phyloP scores from a whole-genome alignment of 2,113 vertebrate species.

The Thermophis baileyi region DNA sequence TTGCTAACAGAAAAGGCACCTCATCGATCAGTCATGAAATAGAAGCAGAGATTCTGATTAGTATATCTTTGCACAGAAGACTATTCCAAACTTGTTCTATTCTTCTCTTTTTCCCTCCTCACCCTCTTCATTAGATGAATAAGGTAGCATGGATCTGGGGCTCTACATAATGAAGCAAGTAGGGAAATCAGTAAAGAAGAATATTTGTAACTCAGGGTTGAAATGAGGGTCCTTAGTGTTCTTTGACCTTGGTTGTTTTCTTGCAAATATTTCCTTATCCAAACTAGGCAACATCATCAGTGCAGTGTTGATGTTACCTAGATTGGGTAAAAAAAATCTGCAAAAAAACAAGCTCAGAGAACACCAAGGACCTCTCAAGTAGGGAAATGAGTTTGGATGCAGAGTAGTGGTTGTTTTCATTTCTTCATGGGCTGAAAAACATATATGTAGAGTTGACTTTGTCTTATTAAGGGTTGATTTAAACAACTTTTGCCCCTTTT shows the following conservation, averaged over 20 bases:
- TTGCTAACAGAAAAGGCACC: background rate
- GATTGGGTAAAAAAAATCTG: no score
- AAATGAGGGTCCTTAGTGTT: no score
- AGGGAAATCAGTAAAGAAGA: background rate
- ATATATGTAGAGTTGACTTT: background rate
- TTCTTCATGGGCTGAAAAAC: background rate
- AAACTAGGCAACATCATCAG: no score
- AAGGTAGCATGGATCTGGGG: background rate
- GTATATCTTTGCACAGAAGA: background rate
- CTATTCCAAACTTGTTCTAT: background rate
- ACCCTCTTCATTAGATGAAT: background rate
- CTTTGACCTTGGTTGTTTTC: no score
- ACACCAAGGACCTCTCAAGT: background rate
- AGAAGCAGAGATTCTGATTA: background rate
- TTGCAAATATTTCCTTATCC: no score
- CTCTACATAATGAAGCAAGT: background rate
- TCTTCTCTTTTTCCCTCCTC: background rate
- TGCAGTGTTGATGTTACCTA: no score
- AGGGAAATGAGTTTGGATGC: background rate
- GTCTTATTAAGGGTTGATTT: background rate
- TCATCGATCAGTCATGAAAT: background rate
- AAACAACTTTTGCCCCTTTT: background rate
- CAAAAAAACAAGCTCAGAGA: no score
- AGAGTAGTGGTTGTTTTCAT: background rate
- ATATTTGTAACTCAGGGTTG: no score